Evolutionary conservation across 30 jellyfish, hydroid and myxozoan species (phyloP), one percentile per base, ranked within the genome.

Genomic region (Pelagia noctiluca): DNA sequence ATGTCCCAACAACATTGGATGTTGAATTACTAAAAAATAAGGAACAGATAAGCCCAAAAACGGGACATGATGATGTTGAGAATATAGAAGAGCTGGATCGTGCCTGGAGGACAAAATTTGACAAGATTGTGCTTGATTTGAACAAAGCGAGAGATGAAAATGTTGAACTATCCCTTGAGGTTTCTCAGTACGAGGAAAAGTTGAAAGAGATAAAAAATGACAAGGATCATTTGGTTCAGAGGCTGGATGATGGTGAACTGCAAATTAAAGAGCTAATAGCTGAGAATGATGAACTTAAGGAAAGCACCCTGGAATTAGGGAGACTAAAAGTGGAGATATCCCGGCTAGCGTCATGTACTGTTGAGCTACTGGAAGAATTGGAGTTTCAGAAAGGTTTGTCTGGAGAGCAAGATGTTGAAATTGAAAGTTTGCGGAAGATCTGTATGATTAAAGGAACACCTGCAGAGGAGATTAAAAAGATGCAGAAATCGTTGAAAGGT

Each of bases 391-490:
- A 71, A 61, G 84, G 87, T 21, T 31, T 77, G 16, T 71, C 83
- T 22, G 88, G 75, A 37, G 96, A 87, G 76, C 91, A 87, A 48
- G 48, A 32, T 8, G n/a, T 87, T 3, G 96, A 87, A 33, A 57
- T 87, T 21, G 96, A 77, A 0, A 77, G 96, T 57, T 63, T 87
- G 12, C 49, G 96, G 30, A 88, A 78, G 33, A 87, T 87, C 54
- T 87, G 96, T 48, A 53, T 67, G 37, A 75, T 87, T 19, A 77
- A 87, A 78, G 91, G 86, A 36, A 85, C 48, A 61, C 96, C 96
- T 0, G 83, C 81, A 0, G 96, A 87, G 42, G 96, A 87, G 53
- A 74, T 87, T 8, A 87, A 67, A 76, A 60, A 61, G 38, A 53
- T 87, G 88, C 91, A 78, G 16, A 62, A 67, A 23, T 66, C 88